Conservation (phyloP, 2,113 vertebrate genomes). For the Girardinichthys multiradiatus region DNA sequence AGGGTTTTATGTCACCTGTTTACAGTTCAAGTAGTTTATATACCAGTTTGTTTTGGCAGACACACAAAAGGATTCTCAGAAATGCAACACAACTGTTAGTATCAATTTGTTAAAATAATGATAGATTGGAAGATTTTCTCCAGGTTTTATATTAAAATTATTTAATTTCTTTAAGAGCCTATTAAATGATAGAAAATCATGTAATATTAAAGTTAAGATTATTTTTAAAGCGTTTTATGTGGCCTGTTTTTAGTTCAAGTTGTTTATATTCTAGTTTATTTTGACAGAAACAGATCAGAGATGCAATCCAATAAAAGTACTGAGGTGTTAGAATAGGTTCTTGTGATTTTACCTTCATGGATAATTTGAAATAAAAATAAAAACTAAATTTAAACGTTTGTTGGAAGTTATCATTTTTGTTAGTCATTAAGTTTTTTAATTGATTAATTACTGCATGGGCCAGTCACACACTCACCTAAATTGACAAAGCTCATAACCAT, state of each 20-base stretch:
- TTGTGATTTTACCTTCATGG: too few species aligned
- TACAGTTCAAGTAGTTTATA: not conserved
- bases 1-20: not conserved
- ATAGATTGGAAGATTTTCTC: not conserved
- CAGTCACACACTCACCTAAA: conserved; percentile 85
- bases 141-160: not conserved
- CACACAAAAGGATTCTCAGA: not conserved
- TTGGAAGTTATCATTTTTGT: not conserved
- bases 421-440: not conserved
- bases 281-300: too few species aligned
- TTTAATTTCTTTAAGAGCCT: not conserved
- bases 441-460: not conserved
- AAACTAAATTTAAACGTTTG: too few species aligned
- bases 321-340: too few species aligned
- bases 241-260: too few species aligned
- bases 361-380: too few species aligned
- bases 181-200: not conserved
- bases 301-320: too few species aligned
- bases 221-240: too few species aligned
- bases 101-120: not conserved
- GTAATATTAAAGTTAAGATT: too few species aligned
- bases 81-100: not conserved
- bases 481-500: conserved; percentile 99
- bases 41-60: not conserved
- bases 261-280: too few species aligned